Conservation (phyloP, 2,888 invertebrate genomes). For the Caradrina clavipalpis region DNA sequence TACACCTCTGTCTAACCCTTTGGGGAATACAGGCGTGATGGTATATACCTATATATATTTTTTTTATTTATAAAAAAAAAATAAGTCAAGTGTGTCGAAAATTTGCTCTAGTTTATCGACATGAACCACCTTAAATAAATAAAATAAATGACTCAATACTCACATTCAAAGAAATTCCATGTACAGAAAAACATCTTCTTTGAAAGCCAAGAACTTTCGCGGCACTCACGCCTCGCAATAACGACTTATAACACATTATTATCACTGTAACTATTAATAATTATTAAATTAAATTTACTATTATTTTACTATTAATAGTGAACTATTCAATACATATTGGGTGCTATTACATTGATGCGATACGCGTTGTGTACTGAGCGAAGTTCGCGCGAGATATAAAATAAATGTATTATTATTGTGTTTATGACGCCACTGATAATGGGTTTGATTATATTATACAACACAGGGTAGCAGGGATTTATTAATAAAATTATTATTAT, state of each 20-base stretch:
- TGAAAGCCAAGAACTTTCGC: slow-evolving; percentile 63
- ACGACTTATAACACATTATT: slow-evolving; percentile 79
- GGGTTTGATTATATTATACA: slow-evolving; percentile 52
- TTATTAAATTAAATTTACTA: slow-evolving; percentile 18
- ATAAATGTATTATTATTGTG: slow-evolving; percentile 66
- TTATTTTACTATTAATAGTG: slow-evolving; percentile 32
- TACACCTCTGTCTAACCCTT: too few relatives aligned
- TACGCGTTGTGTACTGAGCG: slow-evolving; percentile 67
- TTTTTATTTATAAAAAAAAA: too few relatives aligned
- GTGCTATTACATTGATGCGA: slow-evolving; percentile 45
- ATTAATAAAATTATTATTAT: neutral
- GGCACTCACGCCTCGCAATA: slow-evolving; percentile 70
- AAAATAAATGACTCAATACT: slow-evolving; percentile 60
- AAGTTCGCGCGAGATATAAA: slow-evolving; percentile 65
- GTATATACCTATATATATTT: too few relatives aligned
- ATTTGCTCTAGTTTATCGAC: too few relatives aligned
- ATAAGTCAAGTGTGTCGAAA: too few relatives aligned
- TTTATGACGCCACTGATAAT: slow-evolving; percentile 72
- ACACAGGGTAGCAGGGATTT: slow-evolving; percentile 59
- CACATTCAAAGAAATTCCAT: slow-evolving; percentile 73
- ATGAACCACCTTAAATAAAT: too few relatives aligned
- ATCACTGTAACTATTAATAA: slow-evolving; percentile 43
- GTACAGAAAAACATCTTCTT: slow-evolving; percentile 76
- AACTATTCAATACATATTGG: slow-evolving; percentile 44
- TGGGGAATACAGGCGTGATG: too few relatives aligned